These are phyloP conservation scores for Microplitis demolitor DNA, from an alignment of 1,140 invertebrate species.

Conservation along the genomic window DNA sequence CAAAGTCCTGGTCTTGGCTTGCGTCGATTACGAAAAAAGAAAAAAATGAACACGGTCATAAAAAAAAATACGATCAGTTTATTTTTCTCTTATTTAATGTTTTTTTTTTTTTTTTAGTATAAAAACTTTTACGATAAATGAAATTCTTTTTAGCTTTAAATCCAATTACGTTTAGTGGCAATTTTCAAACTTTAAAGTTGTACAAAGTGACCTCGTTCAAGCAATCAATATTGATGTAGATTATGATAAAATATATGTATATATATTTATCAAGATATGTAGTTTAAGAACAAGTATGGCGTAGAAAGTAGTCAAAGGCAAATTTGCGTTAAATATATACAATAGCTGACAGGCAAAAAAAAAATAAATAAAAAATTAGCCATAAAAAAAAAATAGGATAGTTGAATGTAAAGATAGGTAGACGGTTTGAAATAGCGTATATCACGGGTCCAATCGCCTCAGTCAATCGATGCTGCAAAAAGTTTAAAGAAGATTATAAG, in stretches of 20 bases:
- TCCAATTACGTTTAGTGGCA: background rate
- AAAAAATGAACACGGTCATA: constrained; percentile 4
- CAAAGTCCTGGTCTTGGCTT: background rate
- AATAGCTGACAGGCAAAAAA: background rate
- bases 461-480: constrained; percentile 46
- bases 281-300: too few relatives aligned
- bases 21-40: background rate
- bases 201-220: background rate
- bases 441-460: constrained; percentile 45
- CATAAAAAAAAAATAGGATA: constrained; percentile 4
- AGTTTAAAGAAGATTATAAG: constrained; percentile 54
- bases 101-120: background rate
- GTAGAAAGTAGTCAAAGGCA: too few relatives aligned
- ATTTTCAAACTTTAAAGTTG: background rate
- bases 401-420: too few relatives aligned
- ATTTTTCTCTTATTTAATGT: background rate
- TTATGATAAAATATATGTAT: too few relatives aligned
- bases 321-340: background rate
- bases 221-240: too few relatives aligned
- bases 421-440: background rate
- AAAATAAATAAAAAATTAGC: background rate
- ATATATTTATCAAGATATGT: too few relatives aligned
- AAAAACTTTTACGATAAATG: background rate
- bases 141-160: background rate
- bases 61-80: background rate